Percentiles rank a stretch among this genome's conserved stretches.
These are phyloP conservation scores for Coryphaenoides rupestris DNA, from an alignment of 2,113 vertebrate genomes.

Conservation along the genomic window DNA sequence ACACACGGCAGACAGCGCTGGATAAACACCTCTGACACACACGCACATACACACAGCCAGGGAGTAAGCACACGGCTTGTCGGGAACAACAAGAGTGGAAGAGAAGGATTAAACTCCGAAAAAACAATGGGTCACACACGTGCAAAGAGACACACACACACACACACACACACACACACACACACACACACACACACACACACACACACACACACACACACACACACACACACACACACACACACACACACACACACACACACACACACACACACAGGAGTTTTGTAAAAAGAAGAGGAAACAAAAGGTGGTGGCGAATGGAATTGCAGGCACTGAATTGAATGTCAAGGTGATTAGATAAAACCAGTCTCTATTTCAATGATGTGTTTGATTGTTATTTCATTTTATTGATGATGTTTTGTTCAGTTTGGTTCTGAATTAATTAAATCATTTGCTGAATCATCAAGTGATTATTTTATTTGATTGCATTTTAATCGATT, in stretches of 20 bases:
- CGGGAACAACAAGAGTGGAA: slow-evolving; percentile 51
- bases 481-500: no score
- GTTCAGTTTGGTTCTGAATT: no score
- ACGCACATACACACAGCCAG: slow-evolving; percentile 7
- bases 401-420: no score
- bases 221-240: slow-evolving; percentile 1
- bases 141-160: slow-evolving; percentile 1
- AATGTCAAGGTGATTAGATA: no score
- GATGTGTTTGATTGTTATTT: no score
- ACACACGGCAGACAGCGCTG: slow-evolving; percentile 23
- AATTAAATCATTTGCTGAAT: no score
- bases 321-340: no score
- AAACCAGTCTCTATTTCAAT: no score
- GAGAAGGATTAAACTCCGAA: slow-evolving; percentile 56
- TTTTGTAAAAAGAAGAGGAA: no score
- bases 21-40: not conserved
- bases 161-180: slow-evolving; percentile 1
- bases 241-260: slow-evolving; percentile 2
- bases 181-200: slow-evolving; percentile 1
- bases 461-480: no score
- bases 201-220: slow-evolving; percentile 4
- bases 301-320: no score
- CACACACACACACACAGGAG: not conserved
- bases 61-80: slow-evolving; percentile 39
- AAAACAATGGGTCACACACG: slow-evolving; percentile 39